Conservation (phyloP, 2,113 vertebrate species). For the Corynorhinus townsendii region DNA sequence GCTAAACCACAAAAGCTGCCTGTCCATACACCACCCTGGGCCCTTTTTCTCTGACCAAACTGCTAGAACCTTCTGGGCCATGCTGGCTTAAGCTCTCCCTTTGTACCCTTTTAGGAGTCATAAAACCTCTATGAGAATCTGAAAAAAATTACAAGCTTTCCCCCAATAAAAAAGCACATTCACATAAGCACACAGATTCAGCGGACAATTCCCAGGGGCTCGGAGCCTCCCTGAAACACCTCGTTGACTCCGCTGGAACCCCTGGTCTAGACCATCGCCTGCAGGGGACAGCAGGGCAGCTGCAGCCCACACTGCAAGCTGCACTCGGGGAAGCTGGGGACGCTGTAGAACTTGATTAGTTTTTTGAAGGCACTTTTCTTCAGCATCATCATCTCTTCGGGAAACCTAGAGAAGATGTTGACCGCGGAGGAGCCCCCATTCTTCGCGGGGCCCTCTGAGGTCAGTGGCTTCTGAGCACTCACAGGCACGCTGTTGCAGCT, state of each 20-base stretch:
- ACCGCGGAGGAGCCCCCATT: slow-evolving; percentile 48
- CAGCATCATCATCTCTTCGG: slow-evolving; percentile 82
- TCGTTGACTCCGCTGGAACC: not conserved
- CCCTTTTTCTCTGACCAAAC: slow-evolving; percentile 18
- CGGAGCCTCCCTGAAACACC: not conserved
- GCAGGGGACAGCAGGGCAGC: slow-evolving; percentile 88
- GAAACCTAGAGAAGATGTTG: slow-evolving; percentile 79
- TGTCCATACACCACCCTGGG: slow-evolving; percentile 56
- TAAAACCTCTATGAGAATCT: not conserved
- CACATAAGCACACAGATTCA: slow-evolving; percentile 36
- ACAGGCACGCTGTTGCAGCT: slow-evolving; percentile 89
- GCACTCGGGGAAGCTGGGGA: slow-evolving; percentile 91
- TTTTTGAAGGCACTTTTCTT: slow-evolving; percentile 88
- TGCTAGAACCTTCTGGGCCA: not conserved
- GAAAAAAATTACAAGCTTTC: not conserved
- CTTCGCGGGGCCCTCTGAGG: slow-evolving; percentile 56
- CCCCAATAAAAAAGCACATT: slow-evolving; percentile 23
- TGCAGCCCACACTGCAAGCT: slow-evolving; percentile 87
- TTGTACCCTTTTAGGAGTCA: not conserved
- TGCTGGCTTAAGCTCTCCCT: not conserved
- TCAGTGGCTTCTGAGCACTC: slow-evolving; percentile 63
- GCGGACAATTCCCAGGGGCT: not conserved
- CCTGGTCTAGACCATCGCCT: slow-evolving; percentile 79
- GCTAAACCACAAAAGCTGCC: slow-evolving; percentile 61
- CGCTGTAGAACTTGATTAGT: slow-evolving; percentile 92